Evolutionary conservation across 2,888 invertebrate species (phyloP).

Genomic region (Drosophila vallismaia): DNA sequence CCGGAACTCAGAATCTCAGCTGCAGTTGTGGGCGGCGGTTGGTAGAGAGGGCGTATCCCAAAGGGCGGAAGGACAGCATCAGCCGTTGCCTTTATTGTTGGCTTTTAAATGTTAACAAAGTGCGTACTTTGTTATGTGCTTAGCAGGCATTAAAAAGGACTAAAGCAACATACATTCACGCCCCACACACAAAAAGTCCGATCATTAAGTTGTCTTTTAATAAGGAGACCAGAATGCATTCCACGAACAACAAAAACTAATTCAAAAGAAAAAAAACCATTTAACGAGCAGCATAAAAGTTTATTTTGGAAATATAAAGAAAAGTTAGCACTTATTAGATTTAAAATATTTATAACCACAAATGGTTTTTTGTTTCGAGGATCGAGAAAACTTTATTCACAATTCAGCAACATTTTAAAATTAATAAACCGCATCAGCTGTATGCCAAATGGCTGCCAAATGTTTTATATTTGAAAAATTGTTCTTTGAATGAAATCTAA

Average conservation of each 20-base stretch:
- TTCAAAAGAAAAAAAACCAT: not conserved
- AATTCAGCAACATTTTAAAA: not conserved
- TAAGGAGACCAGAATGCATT: constrained; percentile 19
- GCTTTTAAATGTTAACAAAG: constrained; percentile 70
- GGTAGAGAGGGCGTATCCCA: not conserved
- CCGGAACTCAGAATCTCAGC: constrained; percentile 13
- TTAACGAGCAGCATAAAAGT: not conserved
- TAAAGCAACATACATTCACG: constrained; percentile 8
- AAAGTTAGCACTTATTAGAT: not conserved
- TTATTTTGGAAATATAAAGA: too few relatives aligned
- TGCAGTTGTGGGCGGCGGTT: constrained; percentile 38
- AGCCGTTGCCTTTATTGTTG: constrained; percentile 54
- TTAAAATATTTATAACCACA: not conserved
- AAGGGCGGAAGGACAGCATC: constrained; percentile 25
- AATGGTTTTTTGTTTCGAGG: not conserved
- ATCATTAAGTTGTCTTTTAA: constrained; percentile 43
- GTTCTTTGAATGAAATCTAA: not conserved
- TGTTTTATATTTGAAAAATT: not conserved
- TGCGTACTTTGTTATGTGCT: constrained; percentile 58
- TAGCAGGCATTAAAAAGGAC: constrained; percentile 42
- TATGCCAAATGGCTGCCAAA: not conserved
- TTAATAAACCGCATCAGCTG: not conserved
- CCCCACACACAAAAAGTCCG: constrained; percentile 6
- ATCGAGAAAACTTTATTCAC: too few relatives aligned
- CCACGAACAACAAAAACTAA: constrained; percentile 2